A percentile compares a stretch with the other conserved stretches of the same genome.
Conservation (phyloP, 2,797 vertebrate genomes). For the Crocidura indochinensis region DNA sequence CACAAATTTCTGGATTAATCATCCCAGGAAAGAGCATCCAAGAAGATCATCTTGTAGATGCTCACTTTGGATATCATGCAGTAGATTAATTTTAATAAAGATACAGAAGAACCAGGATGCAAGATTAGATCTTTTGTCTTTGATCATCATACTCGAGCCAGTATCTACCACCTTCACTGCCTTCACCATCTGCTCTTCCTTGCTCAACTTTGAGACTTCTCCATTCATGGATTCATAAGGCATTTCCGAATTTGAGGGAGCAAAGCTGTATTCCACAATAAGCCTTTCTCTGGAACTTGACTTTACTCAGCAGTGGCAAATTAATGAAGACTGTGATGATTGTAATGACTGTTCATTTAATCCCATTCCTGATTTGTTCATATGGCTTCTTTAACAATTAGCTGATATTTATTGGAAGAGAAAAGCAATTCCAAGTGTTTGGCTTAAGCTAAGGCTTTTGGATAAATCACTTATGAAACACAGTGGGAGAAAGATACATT, state of each 20-base stretch:
- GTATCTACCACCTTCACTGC: neutral
- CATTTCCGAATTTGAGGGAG: constrained; percentile 66
- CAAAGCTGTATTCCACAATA: constrained; percentile 64
- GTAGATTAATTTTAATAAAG: constrained; percentile 46
- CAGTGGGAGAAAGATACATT: constrained; percentile 45
- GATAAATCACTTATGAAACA: constrained; percentile 76
- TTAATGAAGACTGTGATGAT: constrained; percentile 74
- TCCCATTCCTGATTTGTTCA: constrained; percentile 73
- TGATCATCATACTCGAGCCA: neutral
- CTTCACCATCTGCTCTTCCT: neutral
- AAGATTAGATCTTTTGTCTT: neutral
- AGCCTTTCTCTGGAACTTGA: constrained; percentile 74
- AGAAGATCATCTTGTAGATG: neutral
- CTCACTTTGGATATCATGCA: neutral
- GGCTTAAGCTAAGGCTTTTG: constrained; percentile 51
- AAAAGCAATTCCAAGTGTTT: constrained; percentile 75
- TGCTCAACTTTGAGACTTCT: constrained; percentile 25
- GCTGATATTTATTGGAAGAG: constrained; percentile 71
- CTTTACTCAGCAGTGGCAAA: constrained; percentile 72
- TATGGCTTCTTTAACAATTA: constrained; percentile 72
- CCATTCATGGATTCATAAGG: constrained; percentile 67
- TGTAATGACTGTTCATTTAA: constrained; percentile 77
- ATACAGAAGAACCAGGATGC: constrained; percentile 57
- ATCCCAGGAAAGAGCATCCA: neutral
- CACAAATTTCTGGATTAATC: neutral